Percentiles rank a stretch among this genome's conserved stretches.
Conservation (phyloP, 1,140 invertebrate genomes). For the Lutraria rhynchaena region DNA sequence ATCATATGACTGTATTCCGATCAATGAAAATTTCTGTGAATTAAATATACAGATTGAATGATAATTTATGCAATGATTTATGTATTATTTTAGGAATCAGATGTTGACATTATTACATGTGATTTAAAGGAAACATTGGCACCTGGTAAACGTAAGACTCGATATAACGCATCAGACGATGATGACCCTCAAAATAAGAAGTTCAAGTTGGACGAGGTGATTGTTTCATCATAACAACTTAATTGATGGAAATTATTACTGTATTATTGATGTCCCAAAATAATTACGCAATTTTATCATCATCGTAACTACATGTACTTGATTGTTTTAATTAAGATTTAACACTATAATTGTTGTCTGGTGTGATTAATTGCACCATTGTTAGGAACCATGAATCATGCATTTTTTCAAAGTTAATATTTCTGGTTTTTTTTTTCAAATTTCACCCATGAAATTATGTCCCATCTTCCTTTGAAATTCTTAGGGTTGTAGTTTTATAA, state of each 20-base stretch:
- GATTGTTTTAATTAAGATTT: not conserved
- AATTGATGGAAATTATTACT: not conserved
- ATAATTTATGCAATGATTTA: too few relatives aligned
- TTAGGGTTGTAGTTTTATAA: too few relatives aligned
- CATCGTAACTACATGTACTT: not conserved
- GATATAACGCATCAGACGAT: not conserved
- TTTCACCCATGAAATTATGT: too few relatives aligned
- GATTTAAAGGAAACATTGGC: not conserved
- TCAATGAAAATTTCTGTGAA: too few relatives aligned
- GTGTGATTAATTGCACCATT: not conserved
- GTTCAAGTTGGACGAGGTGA: not conserved
- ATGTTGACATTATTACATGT: constrained; percentile 37
- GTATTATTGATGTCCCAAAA: not conserved
- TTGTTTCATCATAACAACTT: not conserved
- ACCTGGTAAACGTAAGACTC: constrained; percentile 11
- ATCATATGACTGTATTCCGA: too few relatives aligned
- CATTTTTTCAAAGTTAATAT: too few relatives aligned
- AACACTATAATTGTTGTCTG: not conserved
- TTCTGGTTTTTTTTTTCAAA: too few relatives aligned
- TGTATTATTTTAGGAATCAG: constrained; percentile 23
- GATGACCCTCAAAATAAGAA: constrained; percentile 15
- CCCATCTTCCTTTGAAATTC: too few relatives aligned
- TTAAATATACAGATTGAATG: too few relatives aligned
- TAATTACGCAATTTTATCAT: not conserved
- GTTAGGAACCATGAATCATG: not conserved